Evolutionary conservation across 2,888 invertebrate genomes (phyloP).

Genomic region (Agrochola litura): DNA sequence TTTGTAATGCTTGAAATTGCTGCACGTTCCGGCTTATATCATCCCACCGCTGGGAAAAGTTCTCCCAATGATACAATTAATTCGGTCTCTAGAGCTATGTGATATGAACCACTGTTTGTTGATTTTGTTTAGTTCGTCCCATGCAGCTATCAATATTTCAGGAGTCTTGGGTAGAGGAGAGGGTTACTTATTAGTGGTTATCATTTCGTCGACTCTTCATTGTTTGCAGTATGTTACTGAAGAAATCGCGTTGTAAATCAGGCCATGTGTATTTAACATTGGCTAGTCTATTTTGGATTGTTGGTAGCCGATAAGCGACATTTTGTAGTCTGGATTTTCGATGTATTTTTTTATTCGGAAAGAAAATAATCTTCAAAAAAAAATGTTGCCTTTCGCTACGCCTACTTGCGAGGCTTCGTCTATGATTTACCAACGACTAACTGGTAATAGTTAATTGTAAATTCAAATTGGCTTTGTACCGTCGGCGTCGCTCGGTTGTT

Average conservation of each 20-base stretch:
- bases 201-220: neutral
- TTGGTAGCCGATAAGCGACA: neutral
- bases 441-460: constrained; percentile 70
- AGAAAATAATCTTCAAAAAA: constrained; percentile 6
- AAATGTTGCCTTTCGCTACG: constrained; percentile 5
- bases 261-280: neutral
- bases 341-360: neutral
- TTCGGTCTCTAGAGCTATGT: neutral
- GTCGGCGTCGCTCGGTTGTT: constrained; percentile 43
- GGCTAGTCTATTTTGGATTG: neutral
- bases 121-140: neutral
- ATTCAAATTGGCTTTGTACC: constrained; percentile 72
- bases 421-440: constrained; percentile 65
- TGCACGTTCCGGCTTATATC: neutral
- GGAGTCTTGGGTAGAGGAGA: too few relatives aligned
- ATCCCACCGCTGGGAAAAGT: neutral
- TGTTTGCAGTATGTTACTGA: neutral
- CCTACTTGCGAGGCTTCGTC: constrained; percentile 28
- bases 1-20: neutral
- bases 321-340: neutral
- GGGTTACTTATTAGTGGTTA: neutral
- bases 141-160: neutral
- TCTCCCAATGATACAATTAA: neutral
- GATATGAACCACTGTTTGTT: neutral
- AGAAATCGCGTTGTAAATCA: neutral